Evolutionary conservation across 2,797 vertebrate species (phyloP), one percentile per base, ranked within the genome.

Genomic region (Hemitrygon akajei): DNA sequence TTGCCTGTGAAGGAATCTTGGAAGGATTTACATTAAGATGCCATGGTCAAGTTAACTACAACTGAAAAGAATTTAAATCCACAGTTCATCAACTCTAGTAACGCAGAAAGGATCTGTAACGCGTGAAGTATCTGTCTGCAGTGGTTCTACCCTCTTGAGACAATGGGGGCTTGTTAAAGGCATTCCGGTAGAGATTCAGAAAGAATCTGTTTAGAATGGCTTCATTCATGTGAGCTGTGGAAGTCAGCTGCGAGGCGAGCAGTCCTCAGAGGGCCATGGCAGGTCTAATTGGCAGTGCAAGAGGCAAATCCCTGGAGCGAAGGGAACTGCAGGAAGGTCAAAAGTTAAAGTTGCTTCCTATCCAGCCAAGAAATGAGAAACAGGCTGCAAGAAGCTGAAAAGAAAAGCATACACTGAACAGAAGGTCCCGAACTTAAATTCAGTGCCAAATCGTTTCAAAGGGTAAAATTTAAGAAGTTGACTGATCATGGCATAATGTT

Each of bases 211-310:
- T 47, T 34, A 22, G n/a, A 89, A 89, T 89, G 86, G 34, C n/a
- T 69, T 89, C 86, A 89, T 89, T 89, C 63, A 89, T 37, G 60
- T 89, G 86, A 69, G n/a, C 63, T 89, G 63, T 69, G 86, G 9
- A n/a, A 86, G 82, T 86, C 82, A 86, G 56, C 58, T 86, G 82
- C 30, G 58, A 30, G 27, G 5, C 34, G 14, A 20, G n/a, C 63
- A 69, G 86, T 69, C n/a, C 63, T 89, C 2, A 20, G 60, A 37
- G 63, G 60, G 34, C n/a, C 5, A 10, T 12, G n/a, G 63, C 84
- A 34, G 86, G 16, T 69, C 66, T 89, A 63, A 66, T 69, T 69
- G 86, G 9, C 60, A 89, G 86, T 37, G 18, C 63, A 11, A 89
- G 37, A 69, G 86, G n/a, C 63, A 89, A 89, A 89, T 69, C n/a